Evolutionary conservation across 1,140 invertebrate species (phyloP), one percentile per base, ranked within the genome.

Genomic region (Calephelis virginiensis): DNA sequence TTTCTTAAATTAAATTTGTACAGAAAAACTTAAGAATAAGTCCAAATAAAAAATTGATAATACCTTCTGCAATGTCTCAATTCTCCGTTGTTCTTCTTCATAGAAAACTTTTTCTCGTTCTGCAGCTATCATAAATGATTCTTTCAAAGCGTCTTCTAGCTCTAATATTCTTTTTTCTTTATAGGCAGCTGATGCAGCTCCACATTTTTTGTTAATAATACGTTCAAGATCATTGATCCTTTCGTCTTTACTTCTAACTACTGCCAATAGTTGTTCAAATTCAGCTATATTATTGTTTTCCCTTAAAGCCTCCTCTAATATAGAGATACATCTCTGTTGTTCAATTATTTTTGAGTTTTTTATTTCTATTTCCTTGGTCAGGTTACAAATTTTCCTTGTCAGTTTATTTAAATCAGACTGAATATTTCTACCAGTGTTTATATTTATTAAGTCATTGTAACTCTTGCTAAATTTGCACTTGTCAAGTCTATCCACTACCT

Each of bases 111-210:
- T 91, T 68, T 95, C 94, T 56, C 93, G 88, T 65, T 95, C 93
- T 3, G 93, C 92, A 12, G 94, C 93, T 69, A 95, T 93, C 71
- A 93, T 79, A 46, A 95, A 92, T 38, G 93, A 94, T 75, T 95
- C 94, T 68, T 94, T 93, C 37, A 97, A 87, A 7, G 96, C 96
- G 67, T 96, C 94, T 83, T 97, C 96, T 56, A 98, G 83, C 87
- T 97, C 96, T 73, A 95, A 92, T 72, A 97, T 96, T 64, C 95
- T 92, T 68, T 92, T 92, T 61, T 84, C 84, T 74, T 80, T 88
- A 50, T 78, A 74, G 17, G 78, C 76, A 28, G 63, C 68, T n/a
- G 72, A 68, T 8, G 64, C 66, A 14, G 85, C 80, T 63, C 92
- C 90, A 45, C 88, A 82, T 72, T 92, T 84, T 60, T 92, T 91